Conservation (phyloP, 2,113 vertebrate species). For the Oreotrochilus melanogaster region DNA sequence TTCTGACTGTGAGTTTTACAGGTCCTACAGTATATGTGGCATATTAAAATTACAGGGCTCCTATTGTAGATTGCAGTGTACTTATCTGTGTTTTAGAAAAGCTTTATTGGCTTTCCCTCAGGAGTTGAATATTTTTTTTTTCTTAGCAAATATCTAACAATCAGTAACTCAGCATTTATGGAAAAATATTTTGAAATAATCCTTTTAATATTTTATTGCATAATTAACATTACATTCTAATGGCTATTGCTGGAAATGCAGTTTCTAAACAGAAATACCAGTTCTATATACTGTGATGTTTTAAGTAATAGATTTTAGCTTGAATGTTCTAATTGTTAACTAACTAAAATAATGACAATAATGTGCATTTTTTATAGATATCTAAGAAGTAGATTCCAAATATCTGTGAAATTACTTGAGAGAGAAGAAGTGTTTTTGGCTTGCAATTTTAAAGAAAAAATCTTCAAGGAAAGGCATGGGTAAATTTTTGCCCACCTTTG, state of each 20-base stretch:
- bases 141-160: not conserved
- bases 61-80: not conserved
- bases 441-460: not conserved
- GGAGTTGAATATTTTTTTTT: not conserved
- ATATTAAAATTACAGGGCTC: not conserved
- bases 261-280: not conserved
- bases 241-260: not conserved
- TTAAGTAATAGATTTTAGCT: not conserved
- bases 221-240: not conserved
- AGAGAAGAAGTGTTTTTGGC: not conserved
- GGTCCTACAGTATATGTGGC: fast-evolving
- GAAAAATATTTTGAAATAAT: not conserved
- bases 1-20: not conserved
- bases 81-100: not conserved
- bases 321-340: not conserved
- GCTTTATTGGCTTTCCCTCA: not conserved
- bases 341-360: not conserved
- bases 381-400: not conserved
- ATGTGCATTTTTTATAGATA: not conserved
- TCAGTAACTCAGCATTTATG: not conserved
- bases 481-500: not conserved
- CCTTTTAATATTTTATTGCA: not conserved
- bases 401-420: not conserved
- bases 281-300: not conserved
- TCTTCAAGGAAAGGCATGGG: not conserved